phyloP scores from a whole-genome alignment of 2,888 invertebrate species.

The Rugalucina vietnamica region DNA sequence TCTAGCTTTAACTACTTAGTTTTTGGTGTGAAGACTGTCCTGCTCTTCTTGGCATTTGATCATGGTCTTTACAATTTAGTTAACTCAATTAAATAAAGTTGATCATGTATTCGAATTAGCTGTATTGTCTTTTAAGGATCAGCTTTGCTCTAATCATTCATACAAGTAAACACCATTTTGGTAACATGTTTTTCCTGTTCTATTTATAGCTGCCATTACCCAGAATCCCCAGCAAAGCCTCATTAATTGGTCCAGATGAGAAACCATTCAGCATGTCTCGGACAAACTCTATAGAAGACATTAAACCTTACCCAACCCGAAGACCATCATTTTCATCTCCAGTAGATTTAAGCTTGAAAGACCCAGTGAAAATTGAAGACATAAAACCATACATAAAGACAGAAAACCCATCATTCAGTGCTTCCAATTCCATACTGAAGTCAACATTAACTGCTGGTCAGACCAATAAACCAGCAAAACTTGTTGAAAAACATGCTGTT shows the following conservation, averaged over 20 bases:
- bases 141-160: too few species aligned
- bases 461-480: background rate
- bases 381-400: background rate
- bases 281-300: slow-evolving; percentile 19
- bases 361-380: background rate
- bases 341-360: slow-evolving; percentile 46
- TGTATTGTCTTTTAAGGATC: too few species aligned
- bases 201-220: slow-evolving; percentile 60
- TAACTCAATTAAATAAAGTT: too few species aligned
- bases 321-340: slow-evolving; percentile 44
- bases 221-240: slow-evolving; percentile 61
- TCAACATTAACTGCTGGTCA: background rate
- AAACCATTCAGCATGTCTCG: background rate
- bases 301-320: background rate
- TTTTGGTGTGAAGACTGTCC: too few species aligned
- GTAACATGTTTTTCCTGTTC: background rate
- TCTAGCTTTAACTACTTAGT: too few species aligned
- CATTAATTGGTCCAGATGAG: slow-evolving; percentile 39
- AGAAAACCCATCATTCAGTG: background rate
- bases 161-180: too few species aligned
- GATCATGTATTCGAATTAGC: too few species aligned
- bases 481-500: background rate
- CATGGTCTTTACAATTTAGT: too few species aligned
- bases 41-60: too few species aligned
- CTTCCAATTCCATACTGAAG: too few species aligned